phyloP scores from a whole-genome alignment of 1,140 invertebrate species.

The Listronotus bonariensis region DNA sequence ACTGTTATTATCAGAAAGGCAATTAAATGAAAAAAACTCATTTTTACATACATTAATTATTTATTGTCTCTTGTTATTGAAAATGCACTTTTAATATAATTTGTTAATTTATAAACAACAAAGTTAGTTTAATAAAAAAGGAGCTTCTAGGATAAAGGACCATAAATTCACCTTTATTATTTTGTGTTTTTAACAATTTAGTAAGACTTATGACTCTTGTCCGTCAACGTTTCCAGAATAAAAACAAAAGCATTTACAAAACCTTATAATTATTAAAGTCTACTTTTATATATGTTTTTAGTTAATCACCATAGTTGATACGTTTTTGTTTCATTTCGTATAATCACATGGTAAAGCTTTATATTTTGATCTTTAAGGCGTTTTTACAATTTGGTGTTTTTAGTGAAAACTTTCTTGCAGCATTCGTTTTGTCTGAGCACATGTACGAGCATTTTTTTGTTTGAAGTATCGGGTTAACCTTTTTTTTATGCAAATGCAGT shows the following conservation, averaged over 20 bases:
- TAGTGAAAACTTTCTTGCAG: too few species aligned
- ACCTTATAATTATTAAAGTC: constrained; percentile 38
- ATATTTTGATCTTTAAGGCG: neutral
- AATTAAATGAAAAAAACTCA: constrained; percentile 24
- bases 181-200: constrained; percentile 22
- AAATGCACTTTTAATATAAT: constrained; percentile 54
- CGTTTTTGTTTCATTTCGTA: constrained; percentile 54
- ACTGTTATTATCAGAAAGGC: too few species aligned
- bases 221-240: neutral
- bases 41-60: constrained; percentile 49
- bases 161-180: constrained; percentile 23
- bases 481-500: too few species aligned
- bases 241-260: constrained; percentile 44
- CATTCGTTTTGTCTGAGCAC: too few species aligned
- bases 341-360: constrained; percentile 51
- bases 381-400: too few species aligned
- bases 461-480: too few species aligned
- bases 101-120: constrained; percentile 47
- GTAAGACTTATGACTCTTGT: neutral
- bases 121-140: constrained; percentile 37
- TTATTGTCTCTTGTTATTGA: constrained; percentile 57
- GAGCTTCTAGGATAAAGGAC: constrained; percentile 3
- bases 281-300: constrained; percentile 43
- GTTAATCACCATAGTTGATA: constrained; percentile 56
- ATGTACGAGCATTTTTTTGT: too few species aligned